A percentile compares a stretch with the other conserved stretches of the same genome.
Evolutionary conservation across 2,888 invertebrate species (phyloP).

Genomic region (Keiferia lycopersicella): DNA sequence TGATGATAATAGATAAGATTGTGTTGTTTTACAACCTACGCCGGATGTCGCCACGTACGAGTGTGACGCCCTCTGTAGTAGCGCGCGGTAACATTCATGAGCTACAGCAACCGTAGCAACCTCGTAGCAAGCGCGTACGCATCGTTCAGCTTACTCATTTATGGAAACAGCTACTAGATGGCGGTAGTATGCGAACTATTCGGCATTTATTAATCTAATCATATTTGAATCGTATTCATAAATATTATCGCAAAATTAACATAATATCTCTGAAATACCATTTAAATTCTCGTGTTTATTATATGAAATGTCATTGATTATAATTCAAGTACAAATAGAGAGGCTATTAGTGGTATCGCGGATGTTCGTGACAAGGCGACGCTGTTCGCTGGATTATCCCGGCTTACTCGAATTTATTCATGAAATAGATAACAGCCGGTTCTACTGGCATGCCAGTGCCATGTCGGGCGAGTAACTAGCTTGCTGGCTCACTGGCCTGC

Average conservation of each 20-base stretch:
- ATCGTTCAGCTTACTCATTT: background rate
- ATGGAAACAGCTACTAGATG: conserved; percentile 43
- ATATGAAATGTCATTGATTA: conserved; percentile 31
- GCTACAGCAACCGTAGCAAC: background rate
- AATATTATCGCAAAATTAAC: conserved; percentile 12
- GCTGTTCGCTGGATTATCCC: conserved; percentile 36
- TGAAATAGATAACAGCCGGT: conserved; percentile 50
- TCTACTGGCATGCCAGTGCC: conserved; percentile 41
- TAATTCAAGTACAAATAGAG: conserved; percentile 35
- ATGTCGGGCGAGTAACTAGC: conserved; percentile 28
- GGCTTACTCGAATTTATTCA: conserved; percentile 54
- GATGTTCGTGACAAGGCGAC: conserved; percentile 44
- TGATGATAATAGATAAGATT: conserved; percentile 28
- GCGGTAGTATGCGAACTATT: conserved; percentile 38
- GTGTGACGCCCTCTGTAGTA: conserved; percentile 16
- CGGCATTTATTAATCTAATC: background rate
- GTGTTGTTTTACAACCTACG: background rate
- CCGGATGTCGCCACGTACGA: background rate
- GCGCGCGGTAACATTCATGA: too few species aligned
- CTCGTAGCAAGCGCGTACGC: conserved; percentile 28
- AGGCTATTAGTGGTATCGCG: conserved; percentile 42
- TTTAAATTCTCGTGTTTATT: conserved; percentile 10
- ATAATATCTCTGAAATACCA: conserved; percentile 19
- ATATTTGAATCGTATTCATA: background rate
- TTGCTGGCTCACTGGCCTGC: conserved; percentile 45